Conservation (phyloP, 2,113 vertebrate genomes). For the Morphnarchus princeps region DNA sequence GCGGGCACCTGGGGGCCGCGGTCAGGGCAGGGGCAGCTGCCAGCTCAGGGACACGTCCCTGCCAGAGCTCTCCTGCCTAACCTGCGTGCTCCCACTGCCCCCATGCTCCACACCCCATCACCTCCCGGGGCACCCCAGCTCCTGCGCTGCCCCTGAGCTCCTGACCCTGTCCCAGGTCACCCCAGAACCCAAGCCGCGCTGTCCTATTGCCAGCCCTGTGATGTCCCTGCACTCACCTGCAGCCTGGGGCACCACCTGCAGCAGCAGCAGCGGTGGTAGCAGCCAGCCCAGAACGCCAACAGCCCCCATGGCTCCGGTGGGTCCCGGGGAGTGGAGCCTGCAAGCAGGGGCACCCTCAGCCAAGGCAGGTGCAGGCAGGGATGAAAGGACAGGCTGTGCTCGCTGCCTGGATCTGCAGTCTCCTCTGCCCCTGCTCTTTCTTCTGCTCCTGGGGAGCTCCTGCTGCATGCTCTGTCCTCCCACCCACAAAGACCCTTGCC, state of each 20-base stretch:
- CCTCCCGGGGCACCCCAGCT: background rate
- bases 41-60: fast-evolving
- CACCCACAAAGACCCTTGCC: background rate
- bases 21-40: background rate
- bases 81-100: no score
- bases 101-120: fast-evolving
- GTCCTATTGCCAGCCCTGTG: background rate
- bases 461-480: fast-evolving
- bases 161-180: background rate
- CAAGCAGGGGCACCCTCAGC: background rate
- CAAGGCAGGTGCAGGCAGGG: background rate
- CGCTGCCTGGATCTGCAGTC: background rate
- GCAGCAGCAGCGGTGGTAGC: background rate
- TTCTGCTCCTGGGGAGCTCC: background rate
- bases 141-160: background rate
- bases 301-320: background rate
- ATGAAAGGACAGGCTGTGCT: background rate
- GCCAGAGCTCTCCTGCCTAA: background rate
- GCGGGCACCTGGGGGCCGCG: background rate
- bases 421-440: background rate
- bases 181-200: fast-evolving
- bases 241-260: background rate
- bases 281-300: background rate
- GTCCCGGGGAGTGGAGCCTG: background rate
- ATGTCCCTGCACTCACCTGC: background rate